Percentiles rank a stretch among this genome's conserved stretches.
These are phyloP conservation scores for Hippocampus comes DNA, from an alignment of 2,113 vertebrate species.

Conservation along the genomic window DNA sequence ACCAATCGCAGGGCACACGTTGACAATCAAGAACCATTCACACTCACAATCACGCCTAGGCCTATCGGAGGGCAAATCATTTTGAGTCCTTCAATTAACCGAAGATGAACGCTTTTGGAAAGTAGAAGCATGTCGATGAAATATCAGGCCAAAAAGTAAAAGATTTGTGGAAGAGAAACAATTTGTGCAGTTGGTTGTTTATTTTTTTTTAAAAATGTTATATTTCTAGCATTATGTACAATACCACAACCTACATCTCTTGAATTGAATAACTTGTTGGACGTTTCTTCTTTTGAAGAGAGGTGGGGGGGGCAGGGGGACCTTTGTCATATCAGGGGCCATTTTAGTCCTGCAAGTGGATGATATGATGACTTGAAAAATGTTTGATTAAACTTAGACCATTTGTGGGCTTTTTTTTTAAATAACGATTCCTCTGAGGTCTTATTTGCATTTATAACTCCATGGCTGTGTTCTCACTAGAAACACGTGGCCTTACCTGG, in stretches of 20 bases:
- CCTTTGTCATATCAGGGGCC: not conserved
- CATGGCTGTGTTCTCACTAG: not conserved
- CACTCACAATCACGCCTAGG: too few species aligned
- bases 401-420: not conserved
- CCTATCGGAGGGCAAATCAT: too few species aligned
- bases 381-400: not conserved
- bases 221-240: constrained; percentile 25
- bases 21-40: too few species aligned
- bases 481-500: not conserved
- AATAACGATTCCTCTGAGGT: not conserved
- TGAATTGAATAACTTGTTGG: not conserved
- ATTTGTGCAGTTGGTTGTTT: constrained; percentile 4
- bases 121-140: not conserved
- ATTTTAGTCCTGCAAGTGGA: not conserved
- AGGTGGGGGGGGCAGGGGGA: not conserved
- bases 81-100: too few species aligned
- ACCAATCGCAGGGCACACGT: too few species aligned
- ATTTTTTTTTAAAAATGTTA: constrained; percentile 17
- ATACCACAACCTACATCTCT: constrained; percentile 6
- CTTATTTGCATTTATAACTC: not conserved
- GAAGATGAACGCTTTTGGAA: too few species aligned
- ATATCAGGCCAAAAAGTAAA: not conserved
- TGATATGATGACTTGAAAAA: not conserved
- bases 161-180: constrained; percentile 19
- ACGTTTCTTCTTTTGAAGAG: constrained; percentile 16